Percentiles rank a stretch among this genome's conserved stretches.
phyloP scores from a whole-genome alignment of 2,797 vertebrate species.

The Myotis myotis region DNA sequence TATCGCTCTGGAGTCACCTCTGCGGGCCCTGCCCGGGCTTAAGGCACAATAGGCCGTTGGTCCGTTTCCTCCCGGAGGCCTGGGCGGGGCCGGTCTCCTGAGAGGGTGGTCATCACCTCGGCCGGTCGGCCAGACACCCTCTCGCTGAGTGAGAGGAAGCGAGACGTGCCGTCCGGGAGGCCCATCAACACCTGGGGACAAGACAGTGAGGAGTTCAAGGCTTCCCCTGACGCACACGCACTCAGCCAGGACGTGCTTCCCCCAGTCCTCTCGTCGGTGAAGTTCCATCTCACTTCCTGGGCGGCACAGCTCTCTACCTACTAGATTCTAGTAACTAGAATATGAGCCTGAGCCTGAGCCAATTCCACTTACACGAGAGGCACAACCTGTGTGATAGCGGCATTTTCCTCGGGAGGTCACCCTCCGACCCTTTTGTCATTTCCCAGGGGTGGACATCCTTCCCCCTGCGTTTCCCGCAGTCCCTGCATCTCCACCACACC shows the following conservation, averaged over 20 bases:
- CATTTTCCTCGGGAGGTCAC: not conserved
- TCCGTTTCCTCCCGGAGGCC: slow-evolving; percentile 65
- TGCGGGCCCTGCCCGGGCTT: slow-evolving; percentile 44
- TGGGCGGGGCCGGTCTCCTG: not conserved
- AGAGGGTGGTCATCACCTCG: slow-evolving; percentile 60
- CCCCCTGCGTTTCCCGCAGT: not conserved
- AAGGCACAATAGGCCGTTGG: slow-evolving; percentile 32
- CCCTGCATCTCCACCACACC: not conserved
- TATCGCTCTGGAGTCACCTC: slow-evolving; percentile 53
- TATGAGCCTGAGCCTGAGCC: too few species aligned
- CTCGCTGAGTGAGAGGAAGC: slow-evolving; percentile 40
- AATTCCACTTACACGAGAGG: too few species aligned
- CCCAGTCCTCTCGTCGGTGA: not conserved
- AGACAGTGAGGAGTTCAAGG: not conserved
- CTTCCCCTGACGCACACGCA: not conserved
- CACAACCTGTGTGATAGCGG: not conserved
- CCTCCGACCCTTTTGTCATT: not conserved
- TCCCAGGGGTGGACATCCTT: not conserved
- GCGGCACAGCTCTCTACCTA: not conserved
- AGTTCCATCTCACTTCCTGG: not conserved
- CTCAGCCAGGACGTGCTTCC: not conserved
- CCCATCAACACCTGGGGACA: not conserved
- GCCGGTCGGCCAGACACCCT: slow-evolving; percentile 45
- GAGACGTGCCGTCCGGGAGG: not conserved
- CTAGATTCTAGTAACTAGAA: too few species aligned